These are phyloP conservation scores for Gallinago stenura DNA, from an alignment of 2,797 vertebrate genomes.

Conservation along the genomic window DNA sequence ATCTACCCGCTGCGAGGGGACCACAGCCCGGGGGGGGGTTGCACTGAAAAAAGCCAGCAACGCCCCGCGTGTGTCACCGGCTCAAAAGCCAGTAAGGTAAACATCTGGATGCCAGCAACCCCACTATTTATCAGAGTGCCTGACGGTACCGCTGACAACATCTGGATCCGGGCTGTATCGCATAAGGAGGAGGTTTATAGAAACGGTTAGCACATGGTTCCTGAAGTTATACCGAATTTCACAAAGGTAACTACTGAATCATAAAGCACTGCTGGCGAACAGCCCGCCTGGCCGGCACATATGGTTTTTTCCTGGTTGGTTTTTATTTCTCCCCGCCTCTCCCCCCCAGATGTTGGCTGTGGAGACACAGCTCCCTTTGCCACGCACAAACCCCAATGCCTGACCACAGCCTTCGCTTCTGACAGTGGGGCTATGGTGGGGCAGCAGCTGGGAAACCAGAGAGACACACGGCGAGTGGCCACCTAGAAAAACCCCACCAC, in stretches of 20 bases:
- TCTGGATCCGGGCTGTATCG: background rate
- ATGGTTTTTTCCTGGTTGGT: background rate
- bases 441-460: background rate
- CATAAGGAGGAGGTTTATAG: background rate
- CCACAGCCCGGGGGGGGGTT: background rate
- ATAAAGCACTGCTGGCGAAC: background rate
- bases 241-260: background rate
- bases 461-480: rapidly evolving
- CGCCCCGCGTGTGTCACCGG: rapidly evolving
- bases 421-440: rapidly evolving
- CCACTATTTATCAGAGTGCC: background rate
- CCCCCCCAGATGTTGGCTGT: background rate
- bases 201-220: background rate
- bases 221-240: background rate
- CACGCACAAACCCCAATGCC: background rate
- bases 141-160: background rate
- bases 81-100: background rate
- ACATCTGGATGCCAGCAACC: background rate
- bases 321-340: background rate
- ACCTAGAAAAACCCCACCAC: background rate
- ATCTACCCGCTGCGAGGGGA: background rate
- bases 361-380: background rate
- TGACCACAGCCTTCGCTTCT: background rate
- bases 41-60: background rate
- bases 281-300: background rate